A percentile compares a stretch with the other conserved stretches of the same genome.
Conservation (phyloP, 2,113 vertebrate genomes). For the Semicossyphus pulcher region DNA sequence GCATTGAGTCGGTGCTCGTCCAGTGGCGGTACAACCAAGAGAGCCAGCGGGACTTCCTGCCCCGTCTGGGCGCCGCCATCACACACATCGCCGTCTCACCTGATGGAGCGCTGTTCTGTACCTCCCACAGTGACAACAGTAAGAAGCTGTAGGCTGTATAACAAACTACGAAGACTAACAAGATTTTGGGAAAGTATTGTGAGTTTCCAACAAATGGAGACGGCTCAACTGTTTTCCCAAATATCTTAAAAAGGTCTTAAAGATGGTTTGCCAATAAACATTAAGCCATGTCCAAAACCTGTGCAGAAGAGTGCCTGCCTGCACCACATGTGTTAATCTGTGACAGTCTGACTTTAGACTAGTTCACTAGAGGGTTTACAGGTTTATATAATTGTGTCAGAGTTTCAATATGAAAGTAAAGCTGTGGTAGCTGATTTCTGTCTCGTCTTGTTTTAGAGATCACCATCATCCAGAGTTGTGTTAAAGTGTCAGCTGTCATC, state of each 20-base stretch:
- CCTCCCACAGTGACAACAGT: slow-evolving; percentile 95
- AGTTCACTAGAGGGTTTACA: no score
- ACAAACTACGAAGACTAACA: neutral
- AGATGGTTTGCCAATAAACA: no score
- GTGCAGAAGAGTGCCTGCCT: no score
- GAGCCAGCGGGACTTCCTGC: slow-evolving; percentile 89
- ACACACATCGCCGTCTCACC: slow-evolving; percentile 88
- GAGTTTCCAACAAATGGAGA: no score
- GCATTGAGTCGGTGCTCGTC: slow-evolving; percentile 92
- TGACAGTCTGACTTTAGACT: no score
- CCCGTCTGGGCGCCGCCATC: slow-evolving; percentile 91
- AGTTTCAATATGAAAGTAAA: neutral
- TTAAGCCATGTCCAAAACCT: no score
- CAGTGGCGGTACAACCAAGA: slow-evolving; percentile 89
- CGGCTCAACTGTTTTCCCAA: no score
- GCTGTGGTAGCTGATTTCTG: neutral
- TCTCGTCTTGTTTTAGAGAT: slow-evolving; percentile 84
- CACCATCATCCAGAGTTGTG: slow-evolving; percentile 88
- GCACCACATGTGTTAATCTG: no score
- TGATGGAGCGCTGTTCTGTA: slow-evolving; percentile 88
- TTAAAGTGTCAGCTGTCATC: slow-evolving; percentile 89
- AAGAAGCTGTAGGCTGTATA: slow-evolving; percentile 68
- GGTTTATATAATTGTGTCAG: no score
- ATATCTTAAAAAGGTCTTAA: no score
- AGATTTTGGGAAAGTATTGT: no score